Evolutionary conservation across 2,888 invertebrate species (phyloP).

Genomic region (Schrankia costaestrigalis): DNA sequence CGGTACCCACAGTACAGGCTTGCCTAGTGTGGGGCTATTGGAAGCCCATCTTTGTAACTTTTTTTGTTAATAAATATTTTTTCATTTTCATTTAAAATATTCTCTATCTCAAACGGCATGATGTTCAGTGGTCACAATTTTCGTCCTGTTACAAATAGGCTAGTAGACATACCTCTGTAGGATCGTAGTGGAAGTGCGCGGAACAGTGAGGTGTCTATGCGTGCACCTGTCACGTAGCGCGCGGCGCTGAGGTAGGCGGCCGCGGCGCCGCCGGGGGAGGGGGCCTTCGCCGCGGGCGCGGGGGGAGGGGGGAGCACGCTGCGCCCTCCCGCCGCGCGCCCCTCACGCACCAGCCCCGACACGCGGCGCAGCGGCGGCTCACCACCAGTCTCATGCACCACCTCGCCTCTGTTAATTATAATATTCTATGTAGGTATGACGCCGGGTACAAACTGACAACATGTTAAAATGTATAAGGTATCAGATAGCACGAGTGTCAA

Average conservation of each 20-base stretch:
- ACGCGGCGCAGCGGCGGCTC: slow-evolving; percentile 36
- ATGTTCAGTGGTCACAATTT: too few species aligned
- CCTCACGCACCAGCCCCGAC: slow-evolving; percentile 22
- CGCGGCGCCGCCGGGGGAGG: slow-evolving; percentile 80
- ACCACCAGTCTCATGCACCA: slow-evolving; percentile 47
- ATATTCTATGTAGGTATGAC: not conserved
- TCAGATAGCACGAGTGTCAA: too few species aligned
- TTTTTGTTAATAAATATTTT: too few species aligned
- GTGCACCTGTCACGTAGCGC: slow-evolving; percentile 87
- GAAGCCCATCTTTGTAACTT: too few species aligned
- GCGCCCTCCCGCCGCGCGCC: slow-evolving; percentile 19
- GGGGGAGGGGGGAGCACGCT: slow-evolving; percentile 22
- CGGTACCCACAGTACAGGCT: too few species aligned
- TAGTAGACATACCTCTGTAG: slow-evolving; percentile 50
- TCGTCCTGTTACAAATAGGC: not conserved
- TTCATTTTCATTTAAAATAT: too few species aligned
- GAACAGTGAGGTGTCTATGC: slow-evolving; percentile 73
- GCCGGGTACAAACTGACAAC: not conserved
- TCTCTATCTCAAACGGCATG: too few species aligned
- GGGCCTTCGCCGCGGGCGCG: slow-evolving; percentile 6
- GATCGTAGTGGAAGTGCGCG: slow-evolving; percentile 59
- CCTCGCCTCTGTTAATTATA: slow-evolving; percentile 49
- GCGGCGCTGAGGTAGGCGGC: slow-evolving; percentile 89
- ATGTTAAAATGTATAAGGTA: too few species aligned
- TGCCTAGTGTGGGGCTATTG: too few species aligned